Base-by-base conservation (phyloP, 2,888 invertebrate species). In the Pardosa pseudoannulata region DNA sequence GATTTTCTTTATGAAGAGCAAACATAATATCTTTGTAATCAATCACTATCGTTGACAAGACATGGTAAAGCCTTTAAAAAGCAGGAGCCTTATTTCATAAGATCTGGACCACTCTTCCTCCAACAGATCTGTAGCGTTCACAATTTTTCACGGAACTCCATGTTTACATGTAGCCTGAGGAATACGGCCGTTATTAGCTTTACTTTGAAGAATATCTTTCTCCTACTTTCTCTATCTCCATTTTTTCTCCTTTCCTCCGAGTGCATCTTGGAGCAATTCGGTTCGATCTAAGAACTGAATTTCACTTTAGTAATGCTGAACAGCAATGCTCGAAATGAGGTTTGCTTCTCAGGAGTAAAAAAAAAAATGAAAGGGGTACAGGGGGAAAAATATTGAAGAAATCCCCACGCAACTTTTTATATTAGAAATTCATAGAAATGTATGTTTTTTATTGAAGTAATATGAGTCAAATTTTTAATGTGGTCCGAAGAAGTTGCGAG, bases 251-350 rank as follows among this genome's bases (percentile, higher is more conserved):
- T 29, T 67, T 46, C 73, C 23, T 65, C 23, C 32, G 32, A n/a
- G 67, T 80, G 73, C 73, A 74, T 68, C 67, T 81, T 28, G 11
- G n/a, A 36, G 36, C 31, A 50, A 46, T 74, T 68, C 68, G 7
- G 36, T 71, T 81, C 68, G 50, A 68, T 79, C 65, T 36, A 23
- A 29, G 19, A 41, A 81, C 56, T 19, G 28, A 74, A 79, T 79
- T 79, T 72, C 71, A 79, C 79, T 79, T 79, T 79, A 65, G 79
- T 16, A 13, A 68, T 67, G 32, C 32, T 78, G 67, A 71, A 29
- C 71, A 23, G 39, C 41, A 64, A 56, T 81, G 67, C 39, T 39
- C n/a, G 74, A 74, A 81, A 80, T 80, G 80, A 80, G 74, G 67
- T 73, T 80, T 72, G 70, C 71, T 62, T 31, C 68, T 28, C 23